Base-by-base conservation (phyloP, 2,888 invertebrate genomes). In the Phorcus lineatus region DNA sequence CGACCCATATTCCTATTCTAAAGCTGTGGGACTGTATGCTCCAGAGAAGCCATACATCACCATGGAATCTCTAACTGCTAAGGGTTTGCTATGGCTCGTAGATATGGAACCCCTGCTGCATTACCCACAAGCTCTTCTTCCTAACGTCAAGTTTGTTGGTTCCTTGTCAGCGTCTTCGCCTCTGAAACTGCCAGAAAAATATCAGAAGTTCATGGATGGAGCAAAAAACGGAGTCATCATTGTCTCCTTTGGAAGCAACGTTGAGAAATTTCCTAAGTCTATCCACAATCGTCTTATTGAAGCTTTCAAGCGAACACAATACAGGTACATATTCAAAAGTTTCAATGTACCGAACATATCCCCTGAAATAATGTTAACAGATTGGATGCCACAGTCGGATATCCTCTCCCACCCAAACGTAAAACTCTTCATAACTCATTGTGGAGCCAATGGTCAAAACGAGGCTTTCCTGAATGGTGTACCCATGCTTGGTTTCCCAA, bases 381-480 rank as follows among this genome's bases (percentile, higher is more conserved):
- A 78, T 16, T 89, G 89, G 89, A 40, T 88, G 22, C 89, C 88
- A 11, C 87, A 89, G 66, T 85, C 86, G 36, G 86, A 87, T 54
- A 67, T 89, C 0, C 84, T 89, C n/a, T 86, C 81, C 13, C 87
- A 89, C 74, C 70, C 47, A 6, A 86, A 85, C 86, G 13, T 85
- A 4, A 85, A 84, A 76, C 78, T 86, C 17, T 87, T 89, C 74
- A 82, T 90, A 16, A 85, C 88, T 13, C 90, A 90, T 77, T 88
- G 87, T 62, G 90, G 90, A 1, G 82, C 78, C 47, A 87, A 87
- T 67, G 86, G 89, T 4, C 84, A 85, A 28, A 86, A 82, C 80
- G 89, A 90, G 78, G 86, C 84, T 6, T 40, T 90, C 19, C 88
- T 85, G 77, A 85, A 88, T 78, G 89, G 82, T 7, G 86, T 89